These are phyloP conservation scores for Anorthoa munda DNA, from an alignment of 2,888 invertebrate species.

Conservation along the genomic window DNA sequence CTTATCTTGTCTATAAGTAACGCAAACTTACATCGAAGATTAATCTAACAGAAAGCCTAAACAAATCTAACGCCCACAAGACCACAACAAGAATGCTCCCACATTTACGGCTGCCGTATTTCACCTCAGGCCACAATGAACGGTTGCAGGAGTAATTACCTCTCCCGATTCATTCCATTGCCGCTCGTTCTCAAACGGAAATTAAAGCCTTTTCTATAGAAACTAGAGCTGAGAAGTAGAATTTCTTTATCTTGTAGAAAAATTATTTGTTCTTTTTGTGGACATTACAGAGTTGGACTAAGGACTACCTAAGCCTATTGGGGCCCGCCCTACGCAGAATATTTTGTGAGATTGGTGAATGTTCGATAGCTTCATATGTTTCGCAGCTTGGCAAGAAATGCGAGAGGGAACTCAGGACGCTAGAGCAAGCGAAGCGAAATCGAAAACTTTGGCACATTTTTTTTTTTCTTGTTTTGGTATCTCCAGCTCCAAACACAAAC, in stretches of 20 bases:
- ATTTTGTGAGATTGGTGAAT: too few relatives aligned
- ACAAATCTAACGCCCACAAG: not conserved
- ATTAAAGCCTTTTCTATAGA: slow-evolving; percentile 66
- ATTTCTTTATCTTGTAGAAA: slow-evolving; percentile 15
- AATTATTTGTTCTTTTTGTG: slow-evolving; percentile 24
- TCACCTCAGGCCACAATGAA: slow-evolving; percentile 27
- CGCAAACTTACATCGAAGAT: not conserved
- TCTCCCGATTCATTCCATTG: slow-evolving; percentile 62
- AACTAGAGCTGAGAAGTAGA: slow-evolving; percentile 35
- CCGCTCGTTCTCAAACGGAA: slow-evolving; percentile 67
- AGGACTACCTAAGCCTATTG: too few relatives aligned
- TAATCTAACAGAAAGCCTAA: not conserved
- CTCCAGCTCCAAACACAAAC: too few relatives aligned
- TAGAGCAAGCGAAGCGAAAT: too few relatives aligned
- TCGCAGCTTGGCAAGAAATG: too few relatives aligned
- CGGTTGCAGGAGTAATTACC: slow-evolving; percentile 64
- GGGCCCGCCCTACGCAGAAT: too few relatives aligned
- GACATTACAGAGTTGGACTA: not conserved
- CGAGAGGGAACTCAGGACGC: too few relatives aligned
- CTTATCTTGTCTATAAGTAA: too few relatives aligned
- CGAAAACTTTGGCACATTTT: too few relatives aligned
- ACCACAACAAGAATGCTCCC: slow-evolving; percentile 6
- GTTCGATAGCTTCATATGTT: too few relatives aligned
- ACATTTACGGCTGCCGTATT: slow-evolving; percentile 31
- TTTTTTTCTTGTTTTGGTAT: too few relatives aligned